These are phyloP conservation scores for Xyrauchen texanus DNA, from an alignment of 2,113 vertebrate species.

Conservation along the genomic window DNA sequence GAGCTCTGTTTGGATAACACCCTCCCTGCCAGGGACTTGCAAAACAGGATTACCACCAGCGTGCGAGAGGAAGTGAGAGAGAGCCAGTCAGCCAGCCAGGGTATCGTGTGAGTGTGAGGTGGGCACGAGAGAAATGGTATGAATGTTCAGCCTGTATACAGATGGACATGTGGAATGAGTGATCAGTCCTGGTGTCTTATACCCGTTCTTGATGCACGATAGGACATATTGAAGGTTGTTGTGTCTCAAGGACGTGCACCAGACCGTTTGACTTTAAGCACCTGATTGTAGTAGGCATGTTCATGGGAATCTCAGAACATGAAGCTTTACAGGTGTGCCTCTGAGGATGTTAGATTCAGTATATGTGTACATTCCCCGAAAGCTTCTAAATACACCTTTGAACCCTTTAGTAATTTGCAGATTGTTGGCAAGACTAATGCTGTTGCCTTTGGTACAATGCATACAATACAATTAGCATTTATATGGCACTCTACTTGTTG, in stretches of 20 bases:
- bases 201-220: neutral
- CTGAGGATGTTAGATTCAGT: too few species aligned
- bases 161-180: neutral
- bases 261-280: neutral
- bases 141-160: neutral
- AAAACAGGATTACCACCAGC: slow-evolving; percentile 64
- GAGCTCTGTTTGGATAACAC: slow-evolving; percentile 69
- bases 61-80: slow-evolving; percentile 18
- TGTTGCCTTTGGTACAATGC: slow-evolving; percentile 40
- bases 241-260: neutral
- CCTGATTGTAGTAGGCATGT: too few species aligned
- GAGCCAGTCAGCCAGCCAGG: neutral
- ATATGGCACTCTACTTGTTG: slow-evolving; percentile 47
- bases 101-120: neutral
- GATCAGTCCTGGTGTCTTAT: neutral
- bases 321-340: too few species aligned
- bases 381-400: too few species aligned
- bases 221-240: neutral
- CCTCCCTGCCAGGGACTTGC: slow-evolving; percentile 48
- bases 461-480: slow-evolving; percentile 61
- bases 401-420: slow-evolving; percentile 15
- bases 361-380: too few species aligned
- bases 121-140: neutral
- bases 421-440: slow-evolving; percentile 43
- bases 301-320: too few species aligned